Base-by-base conservation (phyloP, 2,797 vertebrate species). In the Lophura swinhoii region DNA sequence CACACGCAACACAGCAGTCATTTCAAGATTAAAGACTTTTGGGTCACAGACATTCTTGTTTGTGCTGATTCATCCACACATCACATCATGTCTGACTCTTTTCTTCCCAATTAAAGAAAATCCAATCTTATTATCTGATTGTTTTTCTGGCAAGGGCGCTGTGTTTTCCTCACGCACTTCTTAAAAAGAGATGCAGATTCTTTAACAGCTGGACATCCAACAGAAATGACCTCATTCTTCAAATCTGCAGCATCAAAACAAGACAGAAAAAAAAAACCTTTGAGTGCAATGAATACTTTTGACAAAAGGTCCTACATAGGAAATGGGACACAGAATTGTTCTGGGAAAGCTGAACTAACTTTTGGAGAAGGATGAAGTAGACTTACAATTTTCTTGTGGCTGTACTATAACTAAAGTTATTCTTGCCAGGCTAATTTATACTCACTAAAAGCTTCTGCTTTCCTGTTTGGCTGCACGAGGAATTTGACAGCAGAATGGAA, bases 191-290 rank as follows among this genome's bases (percentile, higher is more conserved):
- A 91, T 73, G 41, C 12, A 81, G 77, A 89, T 94, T 88, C 84
- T 87, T 78, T 66, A 93, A 89, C 70, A 91, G 87, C 88, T 94
- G 90, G 87, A 71, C 67, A 87, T 87, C 62, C 78, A 84, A 28
- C 70, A 91, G 73, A 89, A 94, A 64, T 95, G 63, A 96, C 81
- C 91, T 95, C 93, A 95, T 83, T 89, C 88, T 72, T 92, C 63
- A 84, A 89, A 86, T 94, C 89, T 76, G 82, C 72, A 86, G 60
- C 12, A 0, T 76, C 87, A 95, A 95, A 95, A 94, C 87, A 95
- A 93, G 93, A 87, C 80, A 94, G 91, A 95, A 37, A 95, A 95
- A 95, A 95, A 92, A 92, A 96, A 86, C 67, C 82, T 84, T 63
- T 63, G 33, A 89, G 70, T 44, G 62, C 63, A 88, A 39, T 51